Evolutionary conservation across 2,797 vertebrate genomes (phyloP), one percentile per base, ranked within the genome.

Genomic region (Xyrichtys novacula): DNA sequence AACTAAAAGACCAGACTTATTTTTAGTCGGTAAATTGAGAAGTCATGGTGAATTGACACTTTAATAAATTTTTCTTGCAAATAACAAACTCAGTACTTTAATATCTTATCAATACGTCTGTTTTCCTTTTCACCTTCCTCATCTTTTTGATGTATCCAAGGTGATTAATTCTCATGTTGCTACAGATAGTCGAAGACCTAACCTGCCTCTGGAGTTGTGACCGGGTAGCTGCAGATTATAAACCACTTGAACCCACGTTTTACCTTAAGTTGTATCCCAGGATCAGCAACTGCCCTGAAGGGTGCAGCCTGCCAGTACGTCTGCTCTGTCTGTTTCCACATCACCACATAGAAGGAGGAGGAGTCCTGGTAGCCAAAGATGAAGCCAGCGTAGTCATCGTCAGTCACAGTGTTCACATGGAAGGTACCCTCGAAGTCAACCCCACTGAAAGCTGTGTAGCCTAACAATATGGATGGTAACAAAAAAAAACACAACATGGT

Each of bases 281-380:
- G 98, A 62, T 99, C 97, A 10, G 98, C 98, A 0, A 99, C 97
- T 0, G 98, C 98, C 72, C 98, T 93, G 92, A 99, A 99, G 0
- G 98, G 98, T 0, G 97, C 96, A 0, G 97, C 97, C 86, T 99
- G 98, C 98, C 98, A 99, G 85, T 99, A 99, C 0, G 97, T 99
- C 90, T 99, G 98, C 31, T 99, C 97, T 0, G 98, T 99, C 91
- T 99, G 98, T 80, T 99, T 99, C 98, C 98, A 99, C 98, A 99
- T 99, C 54, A 99, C 97, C 73, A 98, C 98, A 0, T 99, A 99
- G 91, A 99, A 99, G 68, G 97, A 99, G 42, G 96, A 98, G 8
- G 97, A 99, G 84, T 99, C 98, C 91, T 99, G 98, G 76, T 99
- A 99, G 55, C 98, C 96, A 20, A 99, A 99, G 88, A 99, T 99